phyloP scores from a whole-genome alignment of 2,888 invertebrate genomes.

The Ophioninae sp. region DNA sequence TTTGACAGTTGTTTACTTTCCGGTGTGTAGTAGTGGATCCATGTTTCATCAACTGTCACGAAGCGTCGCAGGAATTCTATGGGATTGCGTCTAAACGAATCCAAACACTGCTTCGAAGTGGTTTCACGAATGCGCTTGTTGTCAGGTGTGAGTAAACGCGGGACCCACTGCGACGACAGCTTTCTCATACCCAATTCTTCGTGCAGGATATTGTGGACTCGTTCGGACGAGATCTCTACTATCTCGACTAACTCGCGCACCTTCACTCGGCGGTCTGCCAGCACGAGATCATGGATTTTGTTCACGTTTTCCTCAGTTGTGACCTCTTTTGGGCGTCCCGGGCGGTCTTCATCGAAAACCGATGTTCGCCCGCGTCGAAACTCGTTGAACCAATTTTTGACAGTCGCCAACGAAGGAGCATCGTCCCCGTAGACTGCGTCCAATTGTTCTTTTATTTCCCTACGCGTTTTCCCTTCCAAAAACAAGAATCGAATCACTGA shows the following conservation, averaged over 20 bases:
- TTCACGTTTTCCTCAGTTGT: too few relatives aligned
- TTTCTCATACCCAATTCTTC: conserved; percentile 64
- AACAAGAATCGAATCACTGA: too few relatives aligned
- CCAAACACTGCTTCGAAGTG: conserved; percentile 65
- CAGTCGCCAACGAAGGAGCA: too few relatives aligned
- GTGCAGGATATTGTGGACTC: conserved; percentile 60
- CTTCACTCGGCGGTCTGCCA: conserved; percentile 71
- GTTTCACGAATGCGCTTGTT: conserved; percentile 71
- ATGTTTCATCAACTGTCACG: conserved; percentile 76
- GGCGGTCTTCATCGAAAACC: too few relatives aligned
- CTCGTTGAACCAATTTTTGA: too few relatives aligned
- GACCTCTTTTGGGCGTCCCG: too few relatives aligned
- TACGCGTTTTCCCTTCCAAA: too few relatives aligned
- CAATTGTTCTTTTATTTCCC: too few relatives aligned
- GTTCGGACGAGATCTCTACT: conserved; percentile 57
- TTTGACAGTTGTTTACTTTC: conserved; percentile 64
- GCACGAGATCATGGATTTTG: conserved; percentile 55
- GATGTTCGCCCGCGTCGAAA: too few relatives aligned
- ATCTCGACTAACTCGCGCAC: conserved; percentile 67
- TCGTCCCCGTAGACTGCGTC: too few relatives aligned
- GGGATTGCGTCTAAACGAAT: conserved; percentile 70
- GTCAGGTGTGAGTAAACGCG: conserved; percentile 70
- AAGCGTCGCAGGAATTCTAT: conserved; percentile 72
- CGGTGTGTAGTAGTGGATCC: conserved; percentile 63
- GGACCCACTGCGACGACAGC: conserved; percentile 69